phyloP scores from a whole-genome alignment of 2,797 vertebrate genomes.

The Aotus griseimembra region DNA sequence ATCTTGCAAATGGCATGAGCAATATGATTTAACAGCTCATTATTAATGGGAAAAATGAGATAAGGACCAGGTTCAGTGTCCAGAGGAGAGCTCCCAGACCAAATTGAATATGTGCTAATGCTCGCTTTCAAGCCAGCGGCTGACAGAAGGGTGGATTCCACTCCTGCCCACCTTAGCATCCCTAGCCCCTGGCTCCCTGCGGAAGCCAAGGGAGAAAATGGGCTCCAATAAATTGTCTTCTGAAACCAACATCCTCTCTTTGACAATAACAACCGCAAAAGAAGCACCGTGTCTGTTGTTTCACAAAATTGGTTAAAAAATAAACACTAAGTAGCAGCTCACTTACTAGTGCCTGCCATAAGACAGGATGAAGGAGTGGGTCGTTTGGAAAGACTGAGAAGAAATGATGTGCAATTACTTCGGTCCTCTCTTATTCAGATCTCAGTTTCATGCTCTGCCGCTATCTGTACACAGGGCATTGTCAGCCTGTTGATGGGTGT shows the following conservation, averaged over 20 bases:
- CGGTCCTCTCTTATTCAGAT: neutral
- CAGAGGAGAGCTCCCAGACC: constrained; percentile 43
- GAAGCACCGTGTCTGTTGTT: neutral
- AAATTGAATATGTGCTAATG: constrained; percentile 34
- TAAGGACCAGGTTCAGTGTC: constrained; percentile 55
- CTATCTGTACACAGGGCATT: neutral
- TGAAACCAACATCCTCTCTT: neutral
- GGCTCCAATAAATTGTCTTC: constrained; percentile 34
- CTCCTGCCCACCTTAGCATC: neutral
- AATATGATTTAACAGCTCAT: constrained; percentile 74
- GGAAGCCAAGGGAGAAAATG: constrained; percentile 25
- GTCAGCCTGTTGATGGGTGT: neutral
- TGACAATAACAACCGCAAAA: neutral
- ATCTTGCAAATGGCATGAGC: constrained; percentile 66
- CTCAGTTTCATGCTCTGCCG: accelerated
- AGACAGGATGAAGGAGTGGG: neutral
- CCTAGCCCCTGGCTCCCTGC: neutral
- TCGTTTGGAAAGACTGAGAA: neutral
- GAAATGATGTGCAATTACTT: neutral
- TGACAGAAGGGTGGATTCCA: constrained; percentile 10
- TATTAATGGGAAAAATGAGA: constrained; percentile 68
- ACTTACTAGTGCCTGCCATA: neutral
- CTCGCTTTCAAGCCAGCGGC: neutral
- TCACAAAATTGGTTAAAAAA: constrained; percentile 10
- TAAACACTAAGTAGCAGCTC: neutral